Evolutionary conservation across 2,888 invertebrate genomes (phyloP).

Genomic region (Automeris io): DNA sequence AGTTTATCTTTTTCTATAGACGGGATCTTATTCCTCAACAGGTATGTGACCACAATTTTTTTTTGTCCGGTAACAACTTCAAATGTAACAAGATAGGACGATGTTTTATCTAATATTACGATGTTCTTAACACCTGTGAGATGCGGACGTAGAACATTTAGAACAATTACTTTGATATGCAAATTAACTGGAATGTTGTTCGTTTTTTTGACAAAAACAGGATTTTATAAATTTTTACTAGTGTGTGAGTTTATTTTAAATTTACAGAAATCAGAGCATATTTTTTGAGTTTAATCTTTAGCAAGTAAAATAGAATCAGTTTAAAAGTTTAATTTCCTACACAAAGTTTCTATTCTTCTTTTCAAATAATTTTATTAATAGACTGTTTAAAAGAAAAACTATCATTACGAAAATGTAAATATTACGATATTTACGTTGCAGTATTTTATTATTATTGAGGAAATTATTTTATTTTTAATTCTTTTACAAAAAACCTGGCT

Average conservation of each 20-base stretch:
- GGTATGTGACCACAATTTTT: constrained; percentile 54
- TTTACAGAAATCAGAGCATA: too few relatives aligned
- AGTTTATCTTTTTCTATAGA: constrained; percentile 47
- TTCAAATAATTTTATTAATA: too few relatives aligned
- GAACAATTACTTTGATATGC: constrained; percentile 35
- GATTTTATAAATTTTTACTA: constrained; percentile 13
- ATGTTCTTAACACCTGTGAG: constrained; percentile 38
- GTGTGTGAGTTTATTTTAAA: constrained; percentile 5
- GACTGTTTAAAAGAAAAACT: too few relatives aligned
- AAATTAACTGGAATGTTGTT: constrained; percentile 26
- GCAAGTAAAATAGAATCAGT: too few relatives aligned
- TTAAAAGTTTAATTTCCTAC: too few relatives aligned
- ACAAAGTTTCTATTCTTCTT: too few relatives aligned
- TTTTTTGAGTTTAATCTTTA: too few relatives aligned
- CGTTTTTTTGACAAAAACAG: background rate
- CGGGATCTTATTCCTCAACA: constrained; percentile 49
- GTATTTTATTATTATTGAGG: too few relatives aligned
- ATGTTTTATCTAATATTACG: constrained; percentile 28
- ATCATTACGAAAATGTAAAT: too few relatives aligned
- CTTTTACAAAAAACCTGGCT: too few relatives aligned
- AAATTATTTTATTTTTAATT: too few relatives aligned
- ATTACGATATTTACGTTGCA: too few relatives aligned
- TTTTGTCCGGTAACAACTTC: constrained; percentile 30
- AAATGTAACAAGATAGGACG: constrained; percentile 32
- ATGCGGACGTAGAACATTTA: constrained; percentile 18